phyloP scores from a whole-genome alignment of 2,888 invertebrate genomes.

The Parnassius orleans region DNA sequence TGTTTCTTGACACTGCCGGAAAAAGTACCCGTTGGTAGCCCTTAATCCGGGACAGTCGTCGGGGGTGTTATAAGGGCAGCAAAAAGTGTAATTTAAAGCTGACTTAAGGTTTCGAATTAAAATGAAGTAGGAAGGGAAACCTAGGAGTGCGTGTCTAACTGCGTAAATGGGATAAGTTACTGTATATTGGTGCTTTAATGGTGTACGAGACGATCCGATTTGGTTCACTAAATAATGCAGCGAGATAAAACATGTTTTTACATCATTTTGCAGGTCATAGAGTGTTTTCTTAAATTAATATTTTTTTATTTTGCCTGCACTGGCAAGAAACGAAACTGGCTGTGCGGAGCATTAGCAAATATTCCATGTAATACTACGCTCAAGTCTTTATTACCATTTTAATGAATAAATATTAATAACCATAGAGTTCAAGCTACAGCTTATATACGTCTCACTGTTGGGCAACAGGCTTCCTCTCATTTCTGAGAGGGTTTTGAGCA shows the following conservation, averaged over 20 bases:
- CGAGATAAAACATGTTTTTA: background rate
- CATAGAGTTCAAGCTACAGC: no score
- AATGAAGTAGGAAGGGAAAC: constrained; percentile 60
- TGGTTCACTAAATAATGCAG: constrained; percentile 7
- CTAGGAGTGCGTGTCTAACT: constrained; percentile 16
- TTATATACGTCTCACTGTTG: no score
- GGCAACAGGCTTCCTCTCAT: no score
- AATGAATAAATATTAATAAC: no score
- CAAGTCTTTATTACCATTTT: no score
- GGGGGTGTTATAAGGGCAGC: constrained; percentile 72
- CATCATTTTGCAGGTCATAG: background rate
- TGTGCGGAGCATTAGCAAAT: no score
- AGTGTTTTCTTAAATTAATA: background rate
- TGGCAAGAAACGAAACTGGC: no score
- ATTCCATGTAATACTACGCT: no score
- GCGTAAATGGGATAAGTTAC: constrained; percentile 20
- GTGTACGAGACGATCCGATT: constrained; percentile 10
- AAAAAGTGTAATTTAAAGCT: constrained; percentile 80
- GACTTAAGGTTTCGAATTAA: constrained; percentile 79
- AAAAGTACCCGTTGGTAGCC: constrained; percentile 71
- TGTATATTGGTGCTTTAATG: constrained; percentile 27
- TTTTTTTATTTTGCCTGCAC: background rate
- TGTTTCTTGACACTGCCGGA: constrained; percentile 74
- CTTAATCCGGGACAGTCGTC: constrained; percentile 69
- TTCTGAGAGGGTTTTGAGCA: no score